phyloP scores from a whole-genome alignment of 2,797 vertebrate genomes.

The Phoxinus dragarum region DNA sequence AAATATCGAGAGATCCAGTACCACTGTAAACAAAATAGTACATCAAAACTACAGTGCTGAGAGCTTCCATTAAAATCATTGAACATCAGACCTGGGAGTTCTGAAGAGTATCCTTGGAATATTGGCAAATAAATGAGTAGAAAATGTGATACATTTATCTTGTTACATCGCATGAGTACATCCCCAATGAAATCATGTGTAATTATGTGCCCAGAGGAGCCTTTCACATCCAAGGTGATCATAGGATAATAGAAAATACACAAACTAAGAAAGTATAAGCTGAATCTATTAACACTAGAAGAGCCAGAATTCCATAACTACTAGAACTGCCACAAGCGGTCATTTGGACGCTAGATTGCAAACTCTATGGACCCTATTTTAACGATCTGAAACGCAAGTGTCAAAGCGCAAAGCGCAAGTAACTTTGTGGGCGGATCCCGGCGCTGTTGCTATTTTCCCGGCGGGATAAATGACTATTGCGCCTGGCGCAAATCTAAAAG shows the following conservation, averaged over 20 bases:
- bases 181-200: slow-evolving; percentile 66
- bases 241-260: slow-evolving; percentile 65
- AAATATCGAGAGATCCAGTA: slow-evolving; percentile 61
- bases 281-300: slow-evolving; percentile 59
- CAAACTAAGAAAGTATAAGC: slow-evolving; percentile 63
- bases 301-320: too few species aligned
- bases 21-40: slow-evolving; percentile 65
- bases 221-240: slow-evolving; percentile 59
- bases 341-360: too few species aligned
- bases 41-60: slow-evolving; percentile 62
- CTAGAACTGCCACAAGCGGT: too few species aligned
- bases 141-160: slow-evolving; percentile 71
- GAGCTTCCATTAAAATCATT: slow-evolving; percentile 65
- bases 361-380: too few species aligned
- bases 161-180: slow-evolving; percentile 57
- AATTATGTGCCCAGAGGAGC: slow-evolving; percentile 73
- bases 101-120: slow-evolving; percentile 64
- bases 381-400: too few species aligned
- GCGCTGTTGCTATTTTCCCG: too few species aligned
- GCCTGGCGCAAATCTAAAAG: too few species aligned
- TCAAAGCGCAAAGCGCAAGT: too few species aligned
- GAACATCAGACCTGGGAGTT: slow-evolving; percentile 64
- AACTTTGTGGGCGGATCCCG: too few species aligned
- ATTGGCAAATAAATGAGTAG: slow-evolving; percentile 73
- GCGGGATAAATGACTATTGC: too few species aligned